Evolutionary conservation across 2,113 vertebrate genomes (phyloP).

Genomic region (Anguilla rostrata): DNA sequence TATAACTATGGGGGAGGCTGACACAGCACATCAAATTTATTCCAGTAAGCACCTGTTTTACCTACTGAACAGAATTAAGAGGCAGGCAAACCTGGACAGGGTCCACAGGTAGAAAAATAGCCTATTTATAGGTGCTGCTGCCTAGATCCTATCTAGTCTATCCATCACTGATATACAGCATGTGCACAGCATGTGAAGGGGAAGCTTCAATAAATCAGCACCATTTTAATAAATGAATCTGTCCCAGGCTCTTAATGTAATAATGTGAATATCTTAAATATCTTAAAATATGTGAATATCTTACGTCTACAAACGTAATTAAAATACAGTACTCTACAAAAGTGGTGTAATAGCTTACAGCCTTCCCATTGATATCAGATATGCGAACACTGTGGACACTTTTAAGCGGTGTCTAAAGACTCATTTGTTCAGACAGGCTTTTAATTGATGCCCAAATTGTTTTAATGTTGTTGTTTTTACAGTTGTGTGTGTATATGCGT

Average conservation of each 20-base stretch:
- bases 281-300: constrained; percentile 4
- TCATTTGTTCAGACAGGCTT: too few relatives aligned
- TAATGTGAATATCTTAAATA: constrained; percentile 15
- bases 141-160: background rate
- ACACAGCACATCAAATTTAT: background rate
- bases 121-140: background rate
- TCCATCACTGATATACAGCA: constrained; percentile 19
- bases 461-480: too few relatives aligned
- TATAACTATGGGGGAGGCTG: background rate
- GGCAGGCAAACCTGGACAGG: background rate
- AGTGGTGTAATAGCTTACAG: constrained; percentile 9
- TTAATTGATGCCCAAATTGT: too few relatives aligned
- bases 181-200: background rate
- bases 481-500: too few relatives aligned
- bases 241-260: constrained; percentile 15
- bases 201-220: constrained; percentile 27
- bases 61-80: constrained; percentile 6
- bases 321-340: background rate
- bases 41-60: background rate
- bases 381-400: too few relatives aligned
- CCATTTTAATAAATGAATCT: constrained; percentile 20
- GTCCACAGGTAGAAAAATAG: background rate
- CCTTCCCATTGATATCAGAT: background rate
- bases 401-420: too few relatives aligned
- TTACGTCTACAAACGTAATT: constrained; percentile 16